A percentile compares a stretch with the other conserved stretches of the same genome.
Conservation (phyloP, 1,140 invertebrate species). For the Cydia strobilella region DNA sequence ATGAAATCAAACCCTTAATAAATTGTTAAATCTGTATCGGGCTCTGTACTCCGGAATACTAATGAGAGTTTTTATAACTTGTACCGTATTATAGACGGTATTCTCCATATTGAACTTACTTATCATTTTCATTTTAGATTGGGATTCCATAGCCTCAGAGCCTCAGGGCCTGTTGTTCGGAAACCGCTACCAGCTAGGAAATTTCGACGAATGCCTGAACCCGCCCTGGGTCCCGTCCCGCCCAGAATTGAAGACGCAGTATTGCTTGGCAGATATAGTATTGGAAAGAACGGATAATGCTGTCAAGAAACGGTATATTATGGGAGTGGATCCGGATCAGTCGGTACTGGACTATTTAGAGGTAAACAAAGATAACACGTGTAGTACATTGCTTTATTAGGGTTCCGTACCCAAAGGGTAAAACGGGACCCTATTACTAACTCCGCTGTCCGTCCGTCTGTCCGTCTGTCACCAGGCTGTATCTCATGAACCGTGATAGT, state of each 20-base stretch:
- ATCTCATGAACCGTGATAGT: no score
- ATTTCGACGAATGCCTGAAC: slow-evolving; percentile 83
- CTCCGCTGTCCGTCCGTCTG: no score
- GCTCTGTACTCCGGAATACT: no score
- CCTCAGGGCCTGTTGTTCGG: slow-evolving; percentile 81
- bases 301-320: slow-evolving; percentile 55
- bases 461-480: no score
- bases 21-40: no score
- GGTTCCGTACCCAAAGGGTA: no score
- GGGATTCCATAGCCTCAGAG: slow-evolving; percentile 82
- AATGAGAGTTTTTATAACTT: no score
- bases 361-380: slow-evolving; percentile 57
- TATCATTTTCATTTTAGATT: slow-evolving; percentile 72
- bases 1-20: no score
- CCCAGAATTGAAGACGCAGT: slow-evolving; percentile 77
- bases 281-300: slow-evolving; percentile 63
- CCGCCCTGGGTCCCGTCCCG: slow-evolving; percentile 66
- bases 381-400: no score
- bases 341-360: slow-evolving; percentile 79
- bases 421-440: no score
- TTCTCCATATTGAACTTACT: slow-evolving; percentile 36
- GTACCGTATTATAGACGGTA: background rate
- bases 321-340: slow-evolving; percentile 71
- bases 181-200: slow-evolving; percentile 82
- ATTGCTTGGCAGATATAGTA: slow-evolving; percentile 79